Base-by-base conservation (phyloP, 1,140 invertebrate species). In the Lepidostoma basale region DNA sequence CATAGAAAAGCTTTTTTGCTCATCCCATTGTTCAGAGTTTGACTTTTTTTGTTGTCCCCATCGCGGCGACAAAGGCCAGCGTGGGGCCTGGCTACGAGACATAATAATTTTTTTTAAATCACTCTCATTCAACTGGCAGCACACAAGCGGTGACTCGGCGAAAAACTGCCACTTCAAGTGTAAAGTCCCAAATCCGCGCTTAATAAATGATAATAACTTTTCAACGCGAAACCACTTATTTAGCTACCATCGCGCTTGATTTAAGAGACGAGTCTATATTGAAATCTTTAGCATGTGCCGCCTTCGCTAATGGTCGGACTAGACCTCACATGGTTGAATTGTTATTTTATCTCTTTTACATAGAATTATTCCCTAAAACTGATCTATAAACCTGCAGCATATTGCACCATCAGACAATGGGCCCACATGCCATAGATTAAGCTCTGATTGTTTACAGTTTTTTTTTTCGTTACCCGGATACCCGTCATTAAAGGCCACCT, bases 1-100 rank as follows among this genome's bases (percentile, higher is more conserved):
- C 45, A 49, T 49, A 49, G 45, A 49, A 49, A 49, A 49, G 45
- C 45, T 49, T 33, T 56, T 56, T 56, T 56, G 25, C 52, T 56
- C 25, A 6, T 56, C 52, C 23, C 16, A 30, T 56, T 56, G 52
- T 56, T 56, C 52, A 56, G 33, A 56, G n/a, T 56, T 56, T n/a
- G 9, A 5, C 8, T 28, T 30, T 56, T 56, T 56, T 33, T 56
- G 25, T 56, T 30, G 28, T 30, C 28, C 25, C 33, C 20, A 30
- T 28, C 26, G 52, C 52, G n/a, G 52, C 52, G 26, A 56, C 52
- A 33, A 56, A 56, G 28, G 52, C 10, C 28, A 56, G 28, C 52
- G 12, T 25, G 52, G 52, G 52, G 52, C n/a, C n/a, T n/a, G n/a
- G n/a, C 28, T 25, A 28, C 52, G 28, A 20, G 52, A 56, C 52